These are phyloP conservation scores for Montipora sp. DNA, from an alignment of 64 coral and sea anemone genomes.

Conservation along the genomic window DNA sequence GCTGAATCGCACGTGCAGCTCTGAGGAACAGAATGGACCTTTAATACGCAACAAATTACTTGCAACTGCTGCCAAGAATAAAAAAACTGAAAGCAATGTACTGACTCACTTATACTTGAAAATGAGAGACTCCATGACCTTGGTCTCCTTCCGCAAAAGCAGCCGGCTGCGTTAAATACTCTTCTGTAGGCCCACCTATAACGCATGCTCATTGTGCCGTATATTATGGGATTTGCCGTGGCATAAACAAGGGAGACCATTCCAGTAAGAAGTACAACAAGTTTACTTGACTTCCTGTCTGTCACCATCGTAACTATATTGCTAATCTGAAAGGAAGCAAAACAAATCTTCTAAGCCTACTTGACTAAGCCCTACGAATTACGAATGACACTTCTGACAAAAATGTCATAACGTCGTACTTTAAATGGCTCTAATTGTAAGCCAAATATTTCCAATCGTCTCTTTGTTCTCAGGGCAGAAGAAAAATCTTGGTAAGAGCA, in stretches of 20 bases:
- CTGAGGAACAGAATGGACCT: too few species aligned
- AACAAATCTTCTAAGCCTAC: neutral
- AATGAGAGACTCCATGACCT: constrained; percentile 27
- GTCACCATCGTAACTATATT: constrained; percentile 29
- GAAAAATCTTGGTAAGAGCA: too few species aligned
- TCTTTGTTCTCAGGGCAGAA: too few species aligned
- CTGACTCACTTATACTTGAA: constrained; percentile 27
- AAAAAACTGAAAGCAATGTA: neutral
- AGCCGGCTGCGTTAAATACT: neutral
- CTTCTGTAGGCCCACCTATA: constrained; percentile 30
- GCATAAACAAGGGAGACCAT: constrained; percentile 45
- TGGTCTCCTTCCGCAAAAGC: neutral
- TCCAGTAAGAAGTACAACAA: constrained; percentile 22
- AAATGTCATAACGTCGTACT: too few species aligned
- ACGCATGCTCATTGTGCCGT: constrained; percentile 36
- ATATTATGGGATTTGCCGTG: constrained; percentile 23
- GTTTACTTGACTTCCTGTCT: constrained; percentile 5
- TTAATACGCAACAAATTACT: too few species aligned
- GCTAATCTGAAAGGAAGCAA: constrained; percentile 18
- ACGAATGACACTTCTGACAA: too few species aligned
- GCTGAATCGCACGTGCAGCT: too few species aligned
- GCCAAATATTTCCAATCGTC: too few species aligned
- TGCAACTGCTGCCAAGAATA: neutral
- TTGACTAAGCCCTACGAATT: too few species aligned
- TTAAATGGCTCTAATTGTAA: too few species aligned